These are phyloP conservation scores for Archilochus colubris DNA, from an alignment of 2,113 vertebrate genomes.

Conservation along the genomic window DNA sequence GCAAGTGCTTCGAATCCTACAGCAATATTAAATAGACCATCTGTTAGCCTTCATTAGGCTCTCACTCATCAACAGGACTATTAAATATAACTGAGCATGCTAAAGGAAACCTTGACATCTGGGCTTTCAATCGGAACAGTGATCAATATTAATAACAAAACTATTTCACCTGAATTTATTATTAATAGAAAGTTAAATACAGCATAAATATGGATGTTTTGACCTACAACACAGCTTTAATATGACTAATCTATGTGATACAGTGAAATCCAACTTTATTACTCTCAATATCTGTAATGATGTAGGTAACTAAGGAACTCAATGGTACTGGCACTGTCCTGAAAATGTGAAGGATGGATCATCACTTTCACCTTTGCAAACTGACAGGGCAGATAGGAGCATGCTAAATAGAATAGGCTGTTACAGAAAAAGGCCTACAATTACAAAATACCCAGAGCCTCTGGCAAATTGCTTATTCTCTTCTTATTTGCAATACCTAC, in stretches of 20 bases:
- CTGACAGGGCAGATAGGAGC: not conserved
- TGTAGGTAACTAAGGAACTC: not conserved
- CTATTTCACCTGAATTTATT: conserved; percentile 75
- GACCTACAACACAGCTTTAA: conserved; percentile 58
- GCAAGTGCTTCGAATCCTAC: conserved; percentile 75
- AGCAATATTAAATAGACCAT: conserved; percentile 82
- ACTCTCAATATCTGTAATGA: not conserved
- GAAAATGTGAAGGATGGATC: not conserved
- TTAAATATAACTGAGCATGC: conserved; percentile 75
- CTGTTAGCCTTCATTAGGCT: conserved; percentile 83
- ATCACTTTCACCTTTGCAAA: not conserved
- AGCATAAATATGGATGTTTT: conserved; percentile 73
- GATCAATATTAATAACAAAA: conserved; percentile 82
- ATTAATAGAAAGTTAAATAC: conserved; percentile 78
- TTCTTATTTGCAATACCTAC: not conserved
- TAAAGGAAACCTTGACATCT: conserved; percentile 76
- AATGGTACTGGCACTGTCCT: not conserved
- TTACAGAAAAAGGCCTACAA: not conserved
- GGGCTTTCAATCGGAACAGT: conserved; percentile 73
- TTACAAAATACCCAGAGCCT: not conserved
- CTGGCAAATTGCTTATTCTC: not conserved
- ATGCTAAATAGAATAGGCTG: not conserved
- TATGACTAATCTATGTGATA: conserved; percentile 57
- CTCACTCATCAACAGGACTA: conserved; percentile 76
- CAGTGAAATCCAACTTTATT: conserved; percentile 28